These are phyloP conservation scores for Alloplasta piceator DNA, from an alignment of 2,888 invertebrate species.

Conservation along the genomic window DNA sequence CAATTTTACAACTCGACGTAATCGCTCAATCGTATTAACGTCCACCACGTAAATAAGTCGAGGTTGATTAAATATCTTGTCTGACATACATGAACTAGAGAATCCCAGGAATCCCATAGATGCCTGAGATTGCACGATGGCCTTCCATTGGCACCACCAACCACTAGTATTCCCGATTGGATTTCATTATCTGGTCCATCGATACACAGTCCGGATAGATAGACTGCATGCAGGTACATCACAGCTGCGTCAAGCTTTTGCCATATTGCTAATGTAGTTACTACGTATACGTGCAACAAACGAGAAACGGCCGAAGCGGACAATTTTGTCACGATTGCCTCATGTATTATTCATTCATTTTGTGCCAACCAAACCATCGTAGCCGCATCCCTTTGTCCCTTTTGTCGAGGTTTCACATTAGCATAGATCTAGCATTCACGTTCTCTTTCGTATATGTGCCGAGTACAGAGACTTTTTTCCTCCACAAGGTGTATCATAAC, in stretches of 20 bases:
- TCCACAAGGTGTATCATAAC: slow-evolving; percentile 39
- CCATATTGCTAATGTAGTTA: background rate
- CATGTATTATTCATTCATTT: slow-evolving; percentile 43
- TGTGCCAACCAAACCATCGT: slow-evolving; percentile 18
- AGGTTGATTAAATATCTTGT: too few species aligned
- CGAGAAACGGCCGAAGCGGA: slow-evolving; percentile 1
- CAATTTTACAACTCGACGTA: too few species aligned
- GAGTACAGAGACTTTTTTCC: background rate
- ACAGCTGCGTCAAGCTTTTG: background rate
- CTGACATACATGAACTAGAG: too few species aligned
- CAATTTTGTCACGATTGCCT: slow-evolving; percentile 23
- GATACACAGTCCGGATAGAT: background rate
- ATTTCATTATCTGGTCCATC: background rate
- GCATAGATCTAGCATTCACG: slow-evolving; percentile 10
- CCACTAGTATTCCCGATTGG: background rate
- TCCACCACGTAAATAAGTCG: too few species aligned
- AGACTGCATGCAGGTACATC: background rate
- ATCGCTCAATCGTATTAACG: too few species aligned
- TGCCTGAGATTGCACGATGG: too few species aligned
- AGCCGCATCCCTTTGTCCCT: slow-evolving; percentile 5
- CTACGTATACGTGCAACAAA: background rate
- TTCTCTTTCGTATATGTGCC: slow-evolving; percentile 10
- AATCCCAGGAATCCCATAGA: too few species aligned
- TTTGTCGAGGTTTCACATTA: slow-evolving; percentile 19
- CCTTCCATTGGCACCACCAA: too few species aligned